Conservation (phyloP, 2,113 vertebrate species). For the Corynorhinus townsendii region DNA sequence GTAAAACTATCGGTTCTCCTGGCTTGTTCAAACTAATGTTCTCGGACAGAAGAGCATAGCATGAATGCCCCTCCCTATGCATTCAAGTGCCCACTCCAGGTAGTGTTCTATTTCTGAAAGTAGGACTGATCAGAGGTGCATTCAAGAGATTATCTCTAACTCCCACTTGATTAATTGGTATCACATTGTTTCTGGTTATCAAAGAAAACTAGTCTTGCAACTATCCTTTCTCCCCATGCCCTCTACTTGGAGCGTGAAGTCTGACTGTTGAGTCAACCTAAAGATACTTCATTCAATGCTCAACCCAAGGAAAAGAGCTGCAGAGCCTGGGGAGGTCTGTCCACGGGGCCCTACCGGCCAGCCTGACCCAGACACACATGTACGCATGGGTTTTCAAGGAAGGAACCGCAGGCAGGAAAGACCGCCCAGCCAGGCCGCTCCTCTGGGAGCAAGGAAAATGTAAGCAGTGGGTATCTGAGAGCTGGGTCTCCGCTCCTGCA, state of each 20-base stretch:
- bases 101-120: neutral
- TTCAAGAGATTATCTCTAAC: neutral
- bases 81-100: rapidly evolving
- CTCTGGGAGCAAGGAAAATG: neutral
- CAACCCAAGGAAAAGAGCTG: too few relatives aligned
- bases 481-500: rapidly evolving
- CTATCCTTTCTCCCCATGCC: rapidly evolving
- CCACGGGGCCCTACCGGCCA: rapidly evolving
- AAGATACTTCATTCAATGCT: neutral
- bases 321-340: neutral
- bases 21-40: neutral
- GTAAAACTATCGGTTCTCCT: neutral
- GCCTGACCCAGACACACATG: rapidly evolving
- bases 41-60: neutral
- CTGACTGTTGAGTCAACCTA: rapidly evolving
- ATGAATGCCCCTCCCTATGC: rapidly evolving
- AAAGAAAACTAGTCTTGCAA: too few relatives aligned
- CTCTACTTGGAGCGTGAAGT: neutral
- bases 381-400: rapidly evolving
- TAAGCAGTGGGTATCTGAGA: neutral
- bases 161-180: neutral
- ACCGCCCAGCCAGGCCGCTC: rapidly evolving
- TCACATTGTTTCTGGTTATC: neutral
- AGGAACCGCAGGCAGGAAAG: neutral
- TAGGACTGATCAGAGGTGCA: neutral